Conservation (phyloP, 2,113 vertebrate species). For the Rattus rattus region DNA sequence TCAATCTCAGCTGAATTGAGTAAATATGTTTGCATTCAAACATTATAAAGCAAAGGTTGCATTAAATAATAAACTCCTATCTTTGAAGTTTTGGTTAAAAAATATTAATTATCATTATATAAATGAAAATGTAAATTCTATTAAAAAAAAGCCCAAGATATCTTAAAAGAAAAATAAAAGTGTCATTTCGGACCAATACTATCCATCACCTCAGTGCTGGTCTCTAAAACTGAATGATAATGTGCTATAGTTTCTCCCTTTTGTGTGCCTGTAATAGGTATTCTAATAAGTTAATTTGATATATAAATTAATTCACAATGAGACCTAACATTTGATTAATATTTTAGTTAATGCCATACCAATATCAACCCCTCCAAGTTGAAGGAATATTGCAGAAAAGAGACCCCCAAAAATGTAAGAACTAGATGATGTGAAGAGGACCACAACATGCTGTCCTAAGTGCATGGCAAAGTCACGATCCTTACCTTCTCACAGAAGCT, state of each 20-base stretch:
- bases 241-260: not conserved
- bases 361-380: not conserved
- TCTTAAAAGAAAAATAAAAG: not conserved
- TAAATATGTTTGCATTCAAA: slow-evolving; percentile 16
- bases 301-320: not conserved
- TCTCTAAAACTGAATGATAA: not conserved
- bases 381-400: too few species aligned
- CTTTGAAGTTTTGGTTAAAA: slow-evolving; percentile 34
- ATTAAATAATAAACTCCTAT: slow-evolving; percentile 36
- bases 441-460: not conserved
- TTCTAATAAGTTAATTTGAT: not conserved
- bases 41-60: slow-evolving; percentile 33
- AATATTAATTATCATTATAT: slow-evolving; percentile 35
- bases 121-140: slow-evolving; percentile 29
- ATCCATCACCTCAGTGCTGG: not conserved
- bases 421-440: not conserved
- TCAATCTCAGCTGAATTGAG: slow-evolving; percentile 40
- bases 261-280: not conserved
- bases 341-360: not conserved
- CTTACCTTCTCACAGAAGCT: not conserved
- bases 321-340: not conserved
- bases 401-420: not conserved
- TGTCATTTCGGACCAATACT: not conserved
- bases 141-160: not conserved
- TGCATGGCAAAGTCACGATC: not conserved